Base-by-base conservation (phyloP, 2,113 vertebrate genomes). In the Nettapus auritus region DNA sequence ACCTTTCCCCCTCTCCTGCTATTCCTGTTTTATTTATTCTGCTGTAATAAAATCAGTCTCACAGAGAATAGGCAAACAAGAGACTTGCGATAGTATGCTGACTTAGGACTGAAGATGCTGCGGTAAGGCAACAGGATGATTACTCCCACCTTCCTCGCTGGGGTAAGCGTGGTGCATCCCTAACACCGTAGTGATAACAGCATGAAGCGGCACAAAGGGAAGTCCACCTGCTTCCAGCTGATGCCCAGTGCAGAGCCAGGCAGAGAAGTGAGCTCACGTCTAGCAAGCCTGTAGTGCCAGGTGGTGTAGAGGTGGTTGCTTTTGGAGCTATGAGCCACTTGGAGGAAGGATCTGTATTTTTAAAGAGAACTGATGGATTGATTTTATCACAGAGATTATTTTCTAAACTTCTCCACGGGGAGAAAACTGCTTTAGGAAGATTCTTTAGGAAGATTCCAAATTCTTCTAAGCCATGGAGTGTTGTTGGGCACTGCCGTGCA, bases 151-250 rank as follows among this genome's bases (percentile, higher is more conserved):
- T 26, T 34, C 3, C 13, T 59, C 53, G 4, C 31, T 31, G 77
- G 46, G 66, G 15, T 33, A 56, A 73, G 13, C 60, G 33, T 3
- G 17, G 36, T 8, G 4, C 70, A 23, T 36, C 77, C 66, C 4
- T 36, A 6, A 34, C 22, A 29, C 64, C 40, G 1, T 2, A 50
- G 36, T 2, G 2, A 7, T n/a, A 36, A 15, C 48, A 33, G 48
- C 50, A 13, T 0, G 1, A 64, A 88, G 63, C 1, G 1, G 22
- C 12, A 3, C 0, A 0, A 0, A 4, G 74, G 68, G 22, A 81
- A 38, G 34, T 38, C 60, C 60, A 38, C 23, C 50, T 25, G 50
- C 50, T 25, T 52, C 50, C 50, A 38, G 34, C 34, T 25, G 23
- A 38, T 28, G 60, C 36, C 17, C 60, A 5, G 15, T 28, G 36